These are phyloP conservation scores for Cartodere bifasciata DNA, from an alignment of 2,888 invertebrate genomes.

Conservation along the genomic window DNA sequence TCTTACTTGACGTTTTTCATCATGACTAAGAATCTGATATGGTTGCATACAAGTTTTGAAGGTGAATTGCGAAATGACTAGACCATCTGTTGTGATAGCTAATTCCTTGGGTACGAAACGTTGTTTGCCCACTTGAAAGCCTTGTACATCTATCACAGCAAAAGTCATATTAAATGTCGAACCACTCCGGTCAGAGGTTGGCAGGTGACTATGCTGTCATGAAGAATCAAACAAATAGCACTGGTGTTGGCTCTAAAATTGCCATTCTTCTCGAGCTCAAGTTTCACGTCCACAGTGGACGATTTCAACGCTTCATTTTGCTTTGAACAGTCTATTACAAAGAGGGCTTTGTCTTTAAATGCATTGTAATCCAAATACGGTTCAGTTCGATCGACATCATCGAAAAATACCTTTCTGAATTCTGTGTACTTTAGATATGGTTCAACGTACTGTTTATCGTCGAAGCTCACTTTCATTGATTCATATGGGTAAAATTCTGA, in stretches of 20 bases:
- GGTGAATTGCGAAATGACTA: too few relatives aligned
- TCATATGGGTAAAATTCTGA: conserved; percentile 1
- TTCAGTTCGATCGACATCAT: not conserved
- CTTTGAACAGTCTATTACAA: conserved; percentile 1
- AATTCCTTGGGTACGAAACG: too few relatives aligned
- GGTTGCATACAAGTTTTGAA: too few relatives aligned
- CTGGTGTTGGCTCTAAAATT: not conserved
- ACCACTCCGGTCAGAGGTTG: not conserved
- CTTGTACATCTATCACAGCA: too few relatives aligned
- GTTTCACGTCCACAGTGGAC: not conserved
- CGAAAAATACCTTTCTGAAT: conserved; percentile 1
- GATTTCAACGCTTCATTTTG: not conserved
- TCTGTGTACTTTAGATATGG: not conserved
- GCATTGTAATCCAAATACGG: not conserved
- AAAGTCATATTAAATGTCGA: too few relatives aligned
- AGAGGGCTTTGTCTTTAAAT: not conserved
- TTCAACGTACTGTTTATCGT: not conserved
- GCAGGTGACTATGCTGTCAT: not conserved
- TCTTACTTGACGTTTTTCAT: too few relatives aligned
- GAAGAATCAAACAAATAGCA: not conserved
- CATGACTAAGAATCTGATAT: too few relatives aligned
- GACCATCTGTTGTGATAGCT: too few relatives aligned
- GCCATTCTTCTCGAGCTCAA: not conserved
- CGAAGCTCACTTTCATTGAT: not conserved
- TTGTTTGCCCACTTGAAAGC: too few relatives aligned